Conservation (phyloP, 2,797 vertebrate genomes). For the Gambusia yucatana region DNA sequence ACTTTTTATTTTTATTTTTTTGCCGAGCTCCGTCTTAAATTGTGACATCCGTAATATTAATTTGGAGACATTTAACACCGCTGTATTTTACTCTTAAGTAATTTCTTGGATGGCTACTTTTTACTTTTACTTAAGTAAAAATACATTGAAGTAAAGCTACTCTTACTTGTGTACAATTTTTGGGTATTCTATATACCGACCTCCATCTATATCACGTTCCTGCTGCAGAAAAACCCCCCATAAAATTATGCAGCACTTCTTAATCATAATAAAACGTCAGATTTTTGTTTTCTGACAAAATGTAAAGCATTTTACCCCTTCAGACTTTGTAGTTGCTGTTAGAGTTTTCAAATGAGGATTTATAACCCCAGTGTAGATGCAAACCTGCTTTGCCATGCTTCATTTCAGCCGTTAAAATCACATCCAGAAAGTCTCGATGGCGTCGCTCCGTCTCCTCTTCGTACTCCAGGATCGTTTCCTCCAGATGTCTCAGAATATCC, state of each 20-base stretch:
- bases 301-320: neutral
- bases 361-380: neutral
- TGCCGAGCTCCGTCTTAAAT: neutral
- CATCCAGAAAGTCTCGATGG: constrained; percentile 13
- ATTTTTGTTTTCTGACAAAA: neutral
- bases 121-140: too few species aligned
- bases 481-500: constrained; percentile 19
- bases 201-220: neutral
- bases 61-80: neutral
- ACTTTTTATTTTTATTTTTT: neutral
- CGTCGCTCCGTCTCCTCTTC: constrained; percentile 22
- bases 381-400: constrained; percentile 17
- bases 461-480: constrained; percentile 7
- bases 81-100: too few species aligned
- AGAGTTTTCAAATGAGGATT: neutral
- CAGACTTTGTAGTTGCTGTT: neutral
- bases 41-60: neutral
- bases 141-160: too few species aligned
- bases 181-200: neutral
- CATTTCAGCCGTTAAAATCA: constrained; percentile 14
- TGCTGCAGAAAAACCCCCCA: neutral
- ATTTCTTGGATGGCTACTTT: too few species aligned
- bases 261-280: neutral
- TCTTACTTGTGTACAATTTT: too few species aligned
- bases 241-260: neutral